A percentile compares a stretch with the other conserved stretches of the same genome.
phyloP scores from a whole-genome alignment of 2,113 vertebrate species.

The Crotalus viridis region DNA sequence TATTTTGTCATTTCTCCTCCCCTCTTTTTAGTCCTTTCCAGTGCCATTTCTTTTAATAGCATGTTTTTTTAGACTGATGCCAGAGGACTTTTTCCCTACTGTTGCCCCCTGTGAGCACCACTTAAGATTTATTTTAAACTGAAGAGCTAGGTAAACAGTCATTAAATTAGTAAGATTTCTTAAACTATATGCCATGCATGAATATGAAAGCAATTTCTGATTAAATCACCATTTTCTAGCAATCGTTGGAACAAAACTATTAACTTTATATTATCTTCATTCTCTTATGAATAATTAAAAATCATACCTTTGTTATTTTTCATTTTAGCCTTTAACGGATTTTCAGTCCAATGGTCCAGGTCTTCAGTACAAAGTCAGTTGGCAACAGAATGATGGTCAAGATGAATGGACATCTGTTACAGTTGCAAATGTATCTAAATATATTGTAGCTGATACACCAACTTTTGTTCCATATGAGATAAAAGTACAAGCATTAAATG shows the following conservation, averaged over 20 bases:
- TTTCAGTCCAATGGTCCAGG: conserved; percentile 91
- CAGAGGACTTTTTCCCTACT: no score
- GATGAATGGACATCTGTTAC: conserved; percentile 83
- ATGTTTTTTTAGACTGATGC: neutral
- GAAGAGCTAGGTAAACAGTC: neutral
- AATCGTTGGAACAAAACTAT: neutral
- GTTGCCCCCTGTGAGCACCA: neutral
- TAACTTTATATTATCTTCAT: neutral
- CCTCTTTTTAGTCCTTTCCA: neutral
- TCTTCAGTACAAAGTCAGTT: conserved; percentile 91
- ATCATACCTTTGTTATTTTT: conserved; percentile 33
- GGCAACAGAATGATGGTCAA: conserved; percentile 85
- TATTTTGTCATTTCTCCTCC: neutral
- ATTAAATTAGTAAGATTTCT: neutral
- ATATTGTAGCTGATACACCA: conserved; percentile 89
- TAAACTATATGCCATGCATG: neutral
- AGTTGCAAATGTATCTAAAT: conserved; percentile 90
- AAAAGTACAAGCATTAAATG: conserved; percentile 90
- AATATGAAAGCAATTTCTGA: neutral
- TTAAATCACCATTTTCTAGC: neutral
- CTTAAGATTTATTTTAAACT: neutral
- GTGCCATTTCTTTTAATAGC: neutral
- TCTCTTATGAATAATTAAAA: neutral
- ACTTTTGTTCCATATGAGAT: conserved; percentile 90
- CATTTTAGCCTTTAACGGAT: conserved; percentile 80